phyloP scores from a whole-genome alignment of 2,797 vertebrate genomes.

The Harpagifer antarcticus region DNA sequence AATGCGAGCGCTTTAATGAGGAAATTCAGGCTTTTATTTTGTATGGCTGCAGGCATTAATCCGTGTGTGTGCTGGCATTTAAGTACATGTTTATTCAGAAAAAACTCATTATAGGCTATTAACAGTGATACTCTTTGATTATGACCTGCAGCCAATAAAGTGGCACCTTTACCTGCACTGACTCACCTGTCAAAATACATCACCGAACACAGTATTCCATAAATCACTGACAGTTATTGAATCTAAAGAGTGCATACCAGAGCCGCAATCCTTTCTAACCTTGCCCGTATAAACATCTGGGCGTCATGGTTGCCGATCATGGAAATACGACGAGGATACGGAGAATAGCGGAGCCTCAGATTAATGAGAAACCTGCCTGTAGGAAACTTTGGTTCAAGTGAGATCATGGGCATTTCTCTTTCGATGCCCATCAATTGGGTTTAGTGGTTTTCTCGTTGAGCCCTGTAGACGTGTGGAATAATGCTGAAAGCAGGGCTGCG shows the following conservation, averaged over 20 bases:
- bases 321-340: slow-evolving; percentile 74
- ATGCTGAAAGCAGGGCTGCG: slow-evolving; percentile 59
- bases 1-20: slow-evolving; percentile 65
- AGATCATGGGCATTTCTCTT: slow-evolving; percentile 84
- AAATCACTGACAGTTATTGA: slow-evolving; percentile 56
- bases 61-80: slow-evolving; percentile 33
- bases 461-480: slow-evolving; percentile 54
- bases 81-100: slow-evolving; percentile 27
- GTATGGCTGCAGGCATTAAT: slow-evolving; percentile 44
- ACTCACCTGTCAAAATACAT: slow-evolving; percentile 24
- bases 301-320: slow-evolving; percentile 66
- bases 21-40: slow-evolving; percentile 53
- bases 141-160: slow-evolving; percentile 9
- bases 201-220: slow-evolving; percentile 48
- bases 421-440: slow-evolving; percentile 78
- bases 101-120: slow-evolving; percentile 30
- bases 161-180: slow-evolving; percentile 4
- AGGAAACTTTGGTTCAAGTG: slow-evolving; percentile 84
- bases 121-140: slow-evolving; percentile 9
- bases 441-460: slow-evolving; percentile 74
- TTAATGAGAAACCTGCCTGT: slow-evolving; percentile 79
- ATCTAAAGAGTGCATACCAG: slow-evolving; percentile 47
- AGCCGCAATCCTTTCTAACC: slow-evolving; percentile 60
- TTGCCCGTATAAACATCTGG: slow-evolving; percentile 72
- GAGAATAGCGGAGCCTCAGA: slow-evolving; percentile 62